These are phyloP conservation scores for Anastrepha ludens DNA, from an alignment of 1,140 invertebrate genomes.

Conservation along the genomic window DNA sequence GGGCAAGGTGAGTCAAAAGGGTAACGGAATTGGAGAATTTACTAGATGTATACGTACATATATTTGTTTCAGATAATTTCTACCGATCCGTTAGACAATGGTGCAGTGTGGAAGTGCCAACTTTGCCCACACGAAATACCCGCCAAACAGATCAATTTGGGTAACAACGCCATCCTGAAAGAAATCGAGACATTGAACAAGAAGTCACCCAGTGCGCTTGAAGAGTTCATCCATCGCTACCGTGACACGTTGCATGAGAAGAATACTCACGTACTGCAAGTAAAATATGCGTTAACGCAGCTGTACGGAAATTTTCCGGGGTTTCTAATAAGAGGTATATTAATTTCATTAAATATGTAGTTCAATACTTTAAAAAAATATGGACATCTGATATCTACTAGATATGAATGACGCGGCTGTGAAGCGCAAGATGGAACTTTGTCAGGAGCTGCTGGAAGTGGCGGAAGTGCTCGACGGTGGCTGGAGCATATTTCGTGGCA, in stretches of 20 bases:
- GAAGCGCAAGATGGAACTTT: constrained; percentile 79
- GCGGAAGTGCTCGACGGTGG: constrained; percentile 80
- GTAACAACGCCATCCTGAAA: constrained; percentile 78
- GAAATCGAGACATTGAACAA: constrained; percentile 78
- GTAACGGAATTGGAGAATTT: neutral
- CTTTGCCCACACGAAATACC: constrained; percentile 77
- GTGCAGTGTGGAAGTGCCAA: constrained; percentile 79
- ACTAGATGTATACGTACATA: neutral
- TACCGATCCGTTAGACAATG: constrained; percentile 77
- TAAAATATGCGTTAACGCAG: constrained; percentile 80
- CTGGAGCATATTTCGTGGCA: constrained; percentile 78
- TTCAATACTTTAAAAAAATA: neutral
- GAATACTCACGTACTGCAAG: constrained; percentile 80
- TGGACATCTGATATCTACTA: constrained; percentile 61
- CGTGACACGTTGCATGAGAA: constrained; percentile 78
- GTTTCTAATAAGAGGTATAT: constrained; percentile 76
- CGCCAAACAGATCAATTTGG: constrained; percentile 77
- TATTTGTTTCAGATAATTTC: constrained; percentile 74
- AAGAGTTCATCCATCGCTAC: constrained; percentile 80
- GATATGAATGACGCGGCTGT: constrained; percentile 78
- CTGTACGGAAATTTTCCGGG: constrained; percentile 79
- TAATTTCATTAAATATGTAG: neutral
- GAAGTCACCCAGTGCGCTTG: constrained; percentile 76
- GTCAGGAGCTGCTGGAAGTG: constrained; percentile 79
- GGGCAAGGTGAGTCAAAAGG: constrained; percentile 69